A percentile compares a stretch with the other conserved stretches of the same genome.
Conservation (phyloP, 2,113 vertebrate genomes). For the Oncorhynchus tshawytscha region DNA sequence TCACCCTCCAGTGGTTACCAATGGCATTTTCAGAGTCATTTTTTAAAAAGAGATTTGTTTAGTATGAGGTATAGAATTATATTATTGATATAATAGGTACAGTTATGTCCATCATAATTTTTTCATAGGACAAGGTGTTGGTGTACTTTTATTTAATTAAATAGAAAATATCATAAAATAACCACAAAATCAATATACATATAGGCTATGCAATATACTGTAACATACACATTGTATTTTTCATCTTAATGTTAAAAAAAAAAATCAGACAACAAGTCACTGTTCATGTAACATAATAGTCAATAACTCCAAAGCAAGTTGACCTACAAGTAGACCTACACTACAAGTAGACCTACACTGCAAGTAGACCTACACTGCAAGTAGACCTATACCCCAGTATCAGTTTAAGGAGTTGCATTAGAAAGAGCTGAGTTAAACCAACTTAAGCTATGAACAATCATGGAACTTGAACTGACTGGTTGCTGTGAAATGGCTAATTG, state of each 20-base stretch:
- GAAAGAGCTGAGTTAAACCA: neutral
- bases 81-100: neutral
- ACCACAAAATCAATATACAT: neutral
- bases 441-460: neutral
- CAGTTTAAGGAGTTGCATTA: neutral
- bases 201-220: neutral
- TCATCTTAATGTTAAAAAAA: neutral
- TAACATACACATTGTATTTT: neutral
- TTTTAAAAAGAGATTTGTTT: neutral
- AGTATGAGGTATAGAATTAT: neutral
- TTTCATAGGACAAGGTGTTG: neutral
- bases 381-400: neutral
- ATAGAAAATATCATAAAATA: neutral
- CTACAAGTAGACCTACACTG: no score
- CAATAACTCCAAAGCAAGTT: neutral
- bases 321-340: no score
- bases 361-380: no score
- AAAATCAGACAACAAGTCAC: neutral
- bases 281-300: neutral
- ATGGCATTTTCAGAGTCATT: slow-evolving; percentile 11
- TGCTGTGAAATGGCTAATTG: neutral
- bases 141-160: neutral
- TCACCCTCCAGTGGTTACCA: slow-evolving; percentile 62
- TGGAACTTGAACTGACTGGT: neutral
- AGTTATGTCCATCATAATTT: neutral